Evolutionary conservation across 2,888 invertebrate genomes (phyloP).

Genomic region (Baronia brevicornis): DNA sequence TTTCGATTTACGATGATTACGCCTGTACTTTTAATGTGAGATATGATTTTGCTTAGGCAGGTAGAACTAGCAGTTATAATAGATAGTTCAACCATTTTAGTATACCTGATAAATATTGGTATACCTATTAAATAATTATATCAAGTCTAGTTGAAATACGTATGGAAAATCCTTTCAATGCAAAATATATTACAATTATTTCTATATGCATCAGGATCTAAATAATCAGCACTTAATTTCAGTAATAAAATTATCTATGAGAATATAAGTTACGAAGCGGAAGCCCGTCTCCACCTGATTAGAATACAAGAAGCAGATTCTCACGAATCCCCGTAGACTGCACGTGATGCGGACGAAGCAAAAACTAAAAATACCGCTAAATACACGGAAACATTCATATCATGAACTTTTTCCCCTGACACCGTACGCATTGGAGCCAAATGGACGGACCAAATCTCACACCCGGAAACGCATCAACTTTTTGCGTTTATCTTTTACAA

Average conservation of each 20-base stretch:
- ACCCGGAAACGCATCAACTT: slow-evolving; percentile 37
- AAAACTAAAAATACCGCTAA: slow-evolving; percentile 45
- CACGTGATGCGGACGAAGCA: slow-evolving; percentile 18
- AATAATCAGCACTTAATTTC: too few species aligned
- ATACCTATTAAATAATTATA: too few species aligned
- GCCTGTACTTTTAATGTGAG: too few species aligned
- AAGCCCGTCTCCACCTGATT: slow-evolving; percentile 28
- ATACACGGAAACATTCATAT: slow-evolving; percentile 37
- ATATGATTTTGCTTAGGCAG: too few species aligned
- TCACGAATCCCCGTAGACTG: slow-evolving; percentile 28
- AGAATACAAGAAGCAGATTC: slow-evolving; percentile 46
- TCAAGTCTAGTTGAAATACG: too few species aligned
- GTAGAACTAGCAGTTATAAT: too few species aligned
- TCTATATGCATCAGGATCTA: too few species aligned
- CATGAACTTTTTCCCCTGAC: slow-evolving; percentile 26
- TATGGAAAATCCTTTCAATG: too few species aligned
- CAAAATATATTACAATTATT: too few species aligned
- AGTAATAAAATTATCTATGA: slow-evolving; percentile 5
- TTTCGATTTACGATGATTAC: too few species aligned
- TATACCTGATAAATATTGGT: too few species aligned
- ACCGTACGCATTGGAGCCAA: slow-evolving; percentile 49
- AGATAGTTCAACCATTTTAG: too few species aligned
- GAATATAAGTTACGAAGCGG: slow-evolving; percentile 8
- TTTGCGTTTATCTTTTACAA: slow-evolving; percentile 32
- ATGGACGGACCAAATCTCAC: slow-evolving; percentile 64